Evolutionary conservation across 2,888 invertebrate species (phyloP).

Genomic region (Sesia apiformis): DNA sequence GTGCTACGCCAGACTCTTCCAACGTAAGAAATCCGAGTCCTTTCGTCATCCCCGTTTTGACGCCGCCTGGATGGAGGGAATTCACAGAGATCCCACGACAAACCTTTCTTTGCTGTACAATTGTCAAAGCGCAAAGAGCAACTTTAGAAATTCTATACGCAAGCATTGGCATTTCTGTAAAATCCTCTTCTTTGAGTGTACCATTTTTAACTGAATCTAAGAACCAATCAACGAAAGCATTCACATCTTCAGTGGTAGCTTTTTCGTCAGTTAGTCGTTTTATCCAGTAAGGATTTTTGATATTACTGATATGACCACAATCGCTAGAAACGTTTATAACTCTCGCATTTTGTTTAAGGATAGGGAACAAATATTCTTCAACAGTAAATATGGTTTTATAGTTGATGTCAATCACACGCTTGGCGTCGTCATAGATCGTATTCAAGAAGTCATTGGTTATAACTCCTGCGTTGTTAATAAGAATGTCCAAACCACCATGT

Average conservation of each 20-base stretch:
- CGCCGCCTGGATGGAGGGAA: constrained; percentile 23
- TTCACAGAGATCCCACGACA: constrained; percentile 21
- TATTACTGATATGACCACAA: constrained; percentile 20
- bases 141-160: constrained; percentile 21
- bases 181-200: constrained; percentile 17
- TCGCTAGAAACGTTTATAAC: constrained; percentile 23
- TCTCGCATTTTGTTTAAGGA: constrained; percentile 19
- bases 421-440: constrained; percentile 8
- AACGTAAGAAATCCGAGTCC: constrained; percentile 10
- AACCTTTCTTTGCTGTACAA: constrained; percentile 17
- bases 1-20: constrained; percentile 14
- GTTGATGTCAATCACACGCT: constrained; percentile 6
- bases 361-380: constrained; percentile 13
- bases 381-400: constrained; percentile 5
- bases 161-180: constrained; percentile 8
- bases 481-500: constrained; percentile 10
- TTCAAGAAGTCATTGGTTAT: constrained; percentile 1
- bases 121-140: constrained; percentile 19
- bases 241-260: constrained; percentile 14
- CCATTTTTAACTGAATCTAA: constrained; percentile 17
- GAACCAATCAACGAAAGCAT: constrained; percentile 22
- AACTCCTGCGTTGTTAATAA: constrained; percentile 10
- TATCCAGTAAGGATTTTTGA: constrained; percentile 19
- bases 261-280: constrained; percentile 15
- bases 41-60: constrained; percentile 21